Evolutionary conservation across 2,888 invertebrate genomes (phyloP).

Genomic region (Drosophila hamatofila): DNA sequence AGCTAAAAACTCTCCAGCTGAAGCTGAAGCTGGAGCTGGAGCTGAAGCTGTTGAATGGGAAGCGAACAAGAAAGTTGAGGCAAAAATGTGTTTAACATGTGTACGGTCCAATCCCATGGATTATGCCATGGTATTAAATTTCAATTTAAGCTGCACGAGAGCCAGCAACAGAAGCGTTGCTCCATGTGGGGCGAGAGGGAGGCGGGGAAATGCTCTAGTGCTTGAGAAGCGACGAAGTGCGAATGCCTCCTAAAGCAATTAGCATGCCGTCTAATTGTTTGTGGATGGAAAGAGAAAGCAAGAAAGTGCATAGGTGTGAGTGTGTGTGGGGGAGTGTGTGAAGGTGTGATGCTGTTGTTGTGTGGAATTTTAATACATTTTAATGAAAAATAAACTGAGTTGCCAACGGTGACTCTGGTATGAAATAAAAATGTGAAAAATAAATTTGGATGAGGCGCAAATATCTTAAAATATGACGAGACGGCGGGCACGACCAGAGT

Average conservation of each 20-base stretch:
- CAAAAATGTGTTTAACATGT: conserved; percentile 77
- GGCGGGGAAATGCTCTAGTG: conserved; percentile 6
- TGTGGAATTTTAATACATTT: conserved; percentile 65
- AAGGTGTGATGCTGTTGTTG: conserved; percentile 30
- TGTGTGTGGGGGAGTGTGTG: conserved; percentile 9
- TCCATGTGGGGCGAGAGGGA: not conserved
- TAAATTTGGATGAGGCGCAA: conserved; percentile 66
- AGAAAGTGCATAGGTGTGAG: conserved; percentile 10
- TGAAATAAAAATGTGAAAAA: conserved; percentile 33
- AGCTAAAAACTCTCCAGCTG: conserved; percentile 50
- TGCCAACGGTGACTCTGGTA: conserved; percentile 26
- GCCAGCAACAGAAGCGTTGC: conserved; percentile 15
- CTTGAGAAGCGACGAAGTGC: conserved; percentile 76
- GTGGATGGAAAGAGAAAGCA: conserved; percentile 24
- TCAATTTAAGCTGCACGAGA: conserved; percentile 77
- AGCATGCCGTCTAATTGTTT: conserved; percentile 76
- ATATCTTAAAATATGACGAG: conserved; percentile 55
- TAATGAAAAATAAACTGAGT: conserved; percentile 73
- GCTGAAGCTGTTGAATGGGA: conserved; percentile 13
- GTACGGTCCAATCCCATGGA: conserved; percentile 73
- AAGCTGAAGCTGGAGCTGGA: not conserved
- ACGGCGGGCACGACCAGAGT: not conserved
- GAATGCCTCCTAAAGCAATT: conserved; percentile 77
- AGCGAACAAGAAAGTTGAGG: conserved; percentile 43
- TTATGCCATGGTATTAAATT: conserved; percentile 77